phyloP scores from a whole-genome alignment of 2,888 invertebrate species.

The Kryphioiulus occultus region DNA sequence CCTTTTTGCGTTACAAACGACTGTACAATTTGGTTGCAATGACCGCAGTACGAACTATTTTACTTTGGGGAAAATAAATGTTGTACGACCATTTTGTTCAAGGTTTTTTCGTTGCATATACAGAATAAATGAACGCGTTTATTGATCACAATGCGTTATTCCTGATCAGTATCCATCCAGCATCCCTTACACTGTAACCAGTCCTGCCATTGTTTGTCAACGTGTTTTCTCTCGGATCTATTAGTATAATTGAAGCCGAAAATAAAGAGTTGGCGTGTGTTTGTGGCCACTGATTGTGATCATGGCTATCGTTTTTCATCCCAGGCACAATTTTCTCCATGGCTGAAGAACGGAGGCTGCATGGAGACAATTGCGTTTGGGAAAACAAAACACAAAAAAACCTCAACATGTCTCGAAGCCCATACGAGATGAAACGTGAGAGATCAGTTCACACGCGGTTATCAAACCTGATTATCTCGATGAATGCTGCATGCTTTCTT shows the following conservation, averaged over 20 bases:
- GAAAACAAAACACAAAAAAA: not conserved
- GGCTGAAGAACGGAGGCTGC: not conserved
- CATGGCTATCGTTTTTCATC: not conserved
- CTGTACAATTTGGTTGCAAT: no score
- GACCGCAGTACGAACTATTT: no score
- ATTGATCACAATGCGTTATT: no score
- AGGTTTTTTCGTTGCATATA: no score
- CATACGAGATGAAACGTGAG: not conserved
- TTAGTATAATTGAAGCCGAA: conserved; percentile 30
- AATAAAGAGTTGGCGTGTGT: not conserved
- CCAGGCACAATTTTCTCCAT: not conserved
- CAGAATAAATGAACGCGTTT: no score
- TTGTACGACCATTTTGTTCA: no score
- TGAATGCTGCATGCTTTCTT: not conserved
- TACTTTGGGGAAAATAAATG: no score
- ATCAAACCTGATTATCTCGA: not conserved
- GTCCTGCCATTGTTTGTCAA: not conserved
- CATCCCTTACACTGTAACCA: not conserved
- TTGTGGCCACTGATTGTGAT: not conserved
- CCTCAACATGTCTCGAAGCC: not conserved
- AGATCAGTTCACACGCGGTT: not conserved
- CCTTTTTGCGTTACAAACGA: no score
- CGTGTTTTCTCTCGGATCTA: not conserved
- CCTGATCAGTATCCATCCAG: not conserved
- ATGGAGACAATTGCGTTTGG: not conserved